Evolutionary conservation across 2,888 invertebrate species (phyloP).

Genomic region (Idaea straminata): DNA sequence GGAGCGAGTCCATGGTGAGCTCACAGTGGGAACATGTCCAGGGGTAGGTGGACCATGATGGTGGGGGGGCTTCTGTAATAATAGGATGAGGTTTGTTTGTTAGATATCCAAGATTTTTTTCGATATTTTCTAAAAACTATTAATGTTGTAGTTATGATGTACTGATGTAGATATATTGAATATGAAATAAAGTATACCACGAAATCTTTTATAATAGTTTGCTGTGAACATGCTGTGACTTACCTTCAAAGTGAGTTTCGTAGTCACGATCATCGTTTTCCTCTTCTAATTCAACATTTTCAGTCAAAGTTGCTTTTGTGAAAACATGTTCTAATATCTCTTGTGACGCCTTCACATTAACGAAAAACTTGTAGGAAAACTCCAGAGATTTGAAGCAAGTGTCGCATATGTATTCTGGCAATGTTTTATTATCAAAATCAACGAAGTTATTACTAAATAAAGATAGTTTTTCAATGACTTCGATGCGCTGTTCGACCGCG

Average conservation of each 20-base stretch:
- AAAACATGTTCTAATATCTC: background rate
- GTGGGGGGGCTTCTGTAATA: background rate
- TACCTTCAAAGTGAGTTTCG: background rate
- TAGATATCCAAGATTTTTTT: too few relatives aligned
- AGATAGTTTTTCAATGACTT: background rate
- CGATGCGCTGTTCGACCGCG: background rate
- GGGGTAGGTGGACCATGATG: slow-evolving; percentile 13
- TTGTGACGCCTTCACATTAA: background rate
- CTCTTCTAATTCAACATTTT: background rate
- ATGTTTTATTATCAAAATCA: slow-evolving; percentile 1
- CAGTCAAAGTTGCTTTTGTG: background rate
- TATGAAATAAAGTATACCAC: too few relatives aligned
- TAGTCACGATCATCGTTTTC: background rate
- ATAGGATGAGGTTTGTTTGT: background rate
- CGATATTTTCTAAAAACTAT: too few relatives aligned
- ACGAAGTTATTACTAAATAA: background rate
- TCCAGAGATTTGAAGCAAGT: background rate
- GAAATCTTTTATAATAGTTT: too few relatives aligned
- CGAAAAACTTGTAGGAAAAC: background rate
- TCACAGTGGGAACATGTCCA: slow-evolving; percentile 12
- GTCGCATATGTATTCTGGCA: background rate
- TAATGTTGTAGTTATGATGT: too few relatives aligned
- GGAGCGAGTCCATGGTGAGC: background rate
- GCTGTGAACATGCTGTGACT: too few relatives aligned
- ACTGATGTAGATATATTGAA: too few relatives aligned